Percentiles rank a stretch among this genome's conserved stretches.
phyloP scores from a whole-genome alignment of 2,797 vertebrate genomes.

The Lateolabrax maculatus region DNA sequence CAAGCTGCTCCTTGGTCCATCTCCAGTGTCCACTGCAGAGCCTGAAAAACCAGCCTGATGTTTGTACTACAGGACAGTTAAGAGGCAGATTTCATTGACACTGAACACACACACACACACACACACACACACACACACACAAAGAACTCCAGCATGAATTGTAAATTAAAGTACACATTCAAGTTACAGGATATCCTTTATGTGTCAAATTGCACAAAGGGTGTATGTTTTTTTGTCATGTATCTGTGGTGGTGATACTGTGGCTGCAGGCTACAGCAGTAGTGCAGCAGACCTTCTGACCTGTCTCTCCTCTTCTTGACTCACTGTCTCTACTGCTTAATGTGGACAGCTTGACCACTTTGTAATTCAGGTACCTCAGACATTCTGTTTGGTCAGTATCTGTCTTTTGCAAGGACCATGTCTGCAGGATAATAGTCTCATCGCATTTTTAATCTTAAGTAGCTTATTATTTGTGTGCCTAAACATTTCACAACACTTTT shows the following conservation, averaged over 20 bases:
- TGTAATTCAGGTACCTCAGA: neutral
- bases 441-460: neutral
- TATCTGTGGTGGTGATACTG: neutral
- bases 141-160: neutral
- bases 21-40: neutral
- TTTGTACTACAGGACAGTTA: neutral
- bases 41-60: neutral
- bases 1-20: neutral
- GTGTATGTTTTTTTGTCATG: neutral
- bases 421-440: neutral
- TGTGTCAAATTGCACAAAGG: neutral
- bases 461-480: no score
- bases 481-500: neutral
- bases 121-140: neutral
- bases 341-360: neutral
- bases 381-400: neutral
- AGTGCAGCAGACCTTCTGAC: neutral
- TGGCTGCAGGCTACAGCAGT: neutral
- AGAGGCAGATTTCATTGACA: neutral
- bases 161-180: neutral
- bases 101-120: neutral
- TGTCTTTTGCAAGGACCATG: neutral
- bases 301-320: neutral
- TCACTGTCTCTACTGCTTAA: no score
- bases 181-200: slow-evolving; percentile 6